phyloP scores from a whole-genome alignment of 2,113 vertebrate genomes.

The Bathybates hornii region DNA sequence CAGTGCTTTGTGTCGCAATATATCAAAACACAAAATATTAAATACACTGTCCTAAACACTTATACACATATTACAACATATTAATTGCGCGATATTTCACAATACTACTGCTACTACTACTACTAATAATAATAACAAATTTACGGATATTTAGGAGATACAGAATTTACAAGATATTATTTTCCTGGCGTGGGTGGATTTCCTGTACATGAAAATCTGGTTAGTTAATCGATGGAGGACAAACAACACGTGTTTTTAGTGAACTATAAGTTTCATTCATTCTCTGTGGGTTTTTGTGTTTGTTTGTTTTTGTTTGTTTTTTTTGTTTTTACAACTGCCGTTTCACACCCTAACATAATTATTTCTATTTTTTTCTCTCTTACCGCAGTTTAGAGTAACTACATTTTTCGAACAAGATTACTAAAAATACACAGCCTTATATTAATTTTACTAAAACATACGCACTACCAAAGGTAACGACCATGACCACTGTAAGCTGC shows the following conservation, averaged over 20 bases:
- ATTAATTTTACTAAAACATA: neutral
- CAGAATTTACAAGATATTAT: neutral
- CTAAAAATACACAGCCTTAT: neutral
- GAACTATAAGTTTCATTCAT: neutral
- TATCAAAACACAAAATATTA: neutral
- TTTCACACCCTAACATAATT: neutral
- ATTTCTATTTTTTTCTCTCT: neutral
- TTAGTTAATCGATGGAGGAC: neutral
- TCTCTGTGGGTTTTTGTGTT: neutral
- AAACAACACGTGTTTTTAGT: neutral
- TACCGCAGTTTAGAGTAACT: neutral
- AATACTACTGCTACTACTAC: accelerated
- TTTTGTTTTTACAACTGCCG: neutral
- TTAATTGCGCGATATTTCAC: neutral
- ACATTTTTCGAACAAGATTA: neutral
- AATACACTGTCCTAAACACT: neutral
- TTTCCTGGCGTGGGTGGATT: neutral
- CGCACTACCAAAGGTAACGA: neutral
- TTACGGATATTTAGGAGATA: neutral
- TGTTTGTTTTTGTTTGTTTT: neutral
- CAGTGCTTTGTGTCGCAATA: neutral
- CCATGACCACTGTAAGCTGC: neutral
- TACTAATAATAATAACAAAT: accelerated
- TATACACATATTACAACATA: neutral
- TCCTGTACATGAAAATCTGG: neutral